A percentile compares a stretch with the other conserved stretches of the same genome.
Evolutionary conservation across 2,888 invertebrate genomes (phyloP).

Genomic region (Melieria picta): DNA sequence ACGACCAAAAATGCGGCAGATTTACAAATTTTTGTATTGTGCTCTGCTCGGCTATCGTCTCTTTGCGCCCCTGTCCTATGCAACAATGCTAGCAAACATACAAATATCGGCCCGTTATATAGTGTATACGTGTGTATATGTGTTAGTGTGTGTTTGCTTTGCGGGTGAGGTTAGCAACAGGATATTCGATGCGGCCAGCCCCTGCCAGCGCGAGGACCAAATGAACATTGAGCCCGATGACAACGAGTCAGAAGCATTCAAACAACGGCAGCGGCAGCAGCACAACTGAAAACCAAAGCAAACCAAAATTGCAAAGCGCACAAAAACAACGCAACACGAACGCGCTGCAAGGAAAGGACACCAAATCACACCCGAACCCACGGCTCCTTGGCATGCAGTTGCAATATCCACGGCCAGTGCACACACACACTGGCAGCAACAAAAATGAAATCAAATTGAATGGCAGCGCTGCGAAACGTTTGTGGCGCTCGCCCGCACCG

Average conservation of each 20-base stretch:
- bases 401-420: background rate
- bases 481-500: no score
- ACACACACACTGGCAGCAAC: no score
- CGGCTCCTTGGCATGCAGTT: background rate
- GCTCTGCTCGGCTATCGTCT: background rate
- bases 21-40: conserved; percentile 22
- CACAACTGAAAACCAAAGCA: background rate
- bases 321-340: background rate
- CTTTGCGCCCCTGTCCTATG: background rate
- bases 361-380: no score
- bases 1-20: conserved; percentile 28
- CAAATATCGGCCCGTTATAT: background rate
- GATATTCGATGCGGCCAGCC: background rate
- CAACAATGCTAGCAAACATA: background rate
- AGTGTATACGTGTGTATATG: background rate
- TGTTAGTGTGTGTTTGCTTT: background rate
- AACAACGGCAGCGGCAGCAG: background rate
- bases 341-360: background rate
- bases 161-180: background rate
- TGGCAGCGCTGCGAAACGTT: background rate
- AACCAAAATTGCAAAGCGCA: background rate
- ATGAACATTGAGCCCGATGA: background rate
- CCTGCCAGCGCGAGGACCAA: background rate
- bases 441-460: background rate
- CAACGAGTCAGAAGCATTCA: no score